phyloP scores from a whole-genome alignment of 2,797 vertebrate genomes.

The Jordanella pulchra region DNA sequence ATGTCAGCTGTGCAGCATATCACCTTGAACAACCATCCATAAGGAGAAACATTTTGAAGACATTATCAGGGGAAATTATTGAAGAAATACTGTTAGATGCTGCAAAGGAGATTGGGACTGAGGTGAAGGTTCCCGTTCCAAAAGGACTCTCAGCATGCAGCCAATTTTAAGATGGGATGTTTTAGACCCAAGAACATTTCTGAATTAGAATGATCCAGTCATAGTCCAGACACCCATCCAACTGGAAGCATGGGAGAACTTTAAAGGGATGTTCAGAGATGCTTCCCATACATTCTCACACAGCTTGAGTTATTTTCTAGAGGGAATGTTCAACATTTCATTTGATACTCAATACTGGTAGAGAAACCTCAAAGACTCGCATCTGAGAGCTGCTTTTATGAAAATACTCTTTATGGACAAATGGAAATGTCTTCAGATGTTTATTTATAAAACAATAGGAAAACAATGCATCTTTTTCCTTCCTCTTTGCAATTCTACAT shows the following conservation, averaged over 20 bases:
- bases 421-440: neutral
- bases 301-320: neutral
- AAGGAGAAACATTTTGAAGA: neutral
- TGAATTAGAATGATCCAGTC: neutral
- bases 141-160: neutral
- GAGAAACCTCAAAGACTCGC: neutral
- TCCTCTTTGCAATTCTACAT: neutral
- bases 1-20: no score
- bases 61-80: neutral
- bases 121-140: no score
- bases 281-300: neutral
- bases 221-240: neutral
- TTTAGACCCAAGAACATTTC: neutral
- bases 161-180: no score
- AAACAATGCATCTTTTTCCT: neutral
- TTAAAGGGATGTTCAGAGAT: neutral
- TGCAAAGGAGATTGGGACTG: no score
- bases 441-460: neutral
- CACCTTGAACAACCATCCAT: neutral
- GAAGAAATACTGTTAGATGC: neutral
- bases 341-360: neutral
- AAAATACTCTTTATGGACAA: neutral
- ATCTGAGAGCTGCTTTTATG: neutral
- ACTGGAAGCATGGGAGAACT: neutral
- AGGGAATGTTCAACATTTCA: neutral